Evolutionary conservation across 2,797 vertebrate genomes (phyloP).

Genomic region (Micrastur ruficollis): DNA sequence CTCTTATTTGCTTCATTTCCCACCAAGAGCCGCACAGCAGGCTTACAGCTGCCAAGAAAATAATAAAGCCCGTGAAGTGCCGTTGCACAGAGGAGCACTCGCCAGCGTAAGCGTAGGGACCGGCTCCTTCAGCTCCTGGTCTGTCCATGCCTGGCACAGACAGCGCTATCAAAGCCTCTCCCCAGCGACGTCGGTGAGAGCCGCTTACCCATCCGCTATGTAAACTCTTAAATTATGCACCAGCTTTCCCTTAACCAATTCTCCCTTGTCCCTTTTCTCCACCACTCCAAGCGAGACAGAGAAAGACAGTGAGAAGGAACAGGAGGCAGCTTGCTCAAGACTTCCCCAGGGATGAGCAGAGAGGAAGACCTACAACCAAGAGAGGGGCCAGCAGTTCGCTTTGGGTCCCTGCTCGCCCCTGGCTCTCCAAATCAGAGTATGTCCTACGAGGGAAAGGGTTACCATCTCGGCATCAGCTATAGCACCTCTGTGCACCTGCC

Average conservation of each 20-base stretch:
- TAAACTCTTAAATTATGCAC: not conserved
- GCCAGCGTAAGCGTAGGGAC: accelerated
- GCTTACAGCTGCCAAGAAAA: not conserved
- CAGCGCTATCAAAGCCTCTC: not conserved
- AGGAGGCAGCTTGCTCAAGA: accelerated
- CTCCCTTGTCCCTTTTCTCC: not conserved
- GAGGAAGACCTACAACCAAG: not conserved
- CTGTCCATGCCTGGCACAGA: not conserved
- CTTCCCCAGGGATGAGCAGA: not conserved
- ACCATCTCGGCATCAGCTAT: accelerated
- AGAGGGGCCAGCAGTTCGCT: not conserved
- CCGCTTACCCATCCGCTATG: not conserved
- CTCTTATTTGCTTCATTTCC: not conserved
- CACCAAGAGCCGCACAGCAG: not conserved
- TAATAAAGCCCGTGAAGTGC: not conserved
- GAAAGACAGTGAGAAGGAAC: not conserved
- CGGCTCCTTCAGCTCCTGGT: accelerated
- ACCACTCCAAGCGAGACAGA: accelerated
- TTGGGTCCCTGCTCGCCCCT: not conserved
- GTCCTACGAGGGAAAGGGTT: not conserved
- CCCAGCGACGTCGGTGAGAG: not conserved
- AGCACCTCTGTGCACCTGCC: not conserved
- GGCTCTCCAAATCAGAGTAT: not conserved
- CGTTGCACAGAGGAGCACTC: not conserved
- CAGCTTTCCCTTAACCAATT: not conserved